These are phyloP conservation scores for Fratercula arctica DNA, from an alignment of 2,797 vertebrate species.

Conservation along the genomic window DNA sequence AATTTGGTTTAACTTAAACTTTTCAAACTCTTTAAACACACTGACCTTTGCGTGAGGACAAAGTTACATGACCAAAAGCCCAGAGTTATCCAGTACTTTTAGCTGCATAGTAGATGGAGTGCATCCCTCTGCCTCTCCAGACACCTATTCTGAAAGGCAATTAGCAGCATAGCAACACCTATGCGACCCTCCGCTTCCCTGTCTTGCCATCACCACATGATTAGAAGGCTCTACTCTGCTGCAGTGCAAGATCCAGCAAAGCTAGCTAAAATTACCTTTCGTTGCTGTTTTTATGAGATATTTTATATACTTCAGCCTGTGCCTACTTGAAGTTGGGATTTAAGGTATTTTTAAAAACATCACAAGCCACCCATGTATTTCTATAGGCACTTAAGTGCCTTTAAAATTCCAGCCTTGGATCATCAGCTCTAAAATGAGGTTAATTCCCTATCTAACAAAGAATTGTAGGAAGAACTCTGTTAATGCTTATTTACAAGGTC, in stretches of 20 bases:
- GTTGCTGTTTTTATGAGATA: background rate
- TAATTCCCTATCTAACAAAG: background rate
- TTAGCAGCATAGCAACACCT: background rate
- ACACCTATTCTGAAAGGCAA: background rate
- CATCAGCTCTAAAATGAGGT: background rate
- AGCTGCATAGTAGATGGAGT: fast-evolving
- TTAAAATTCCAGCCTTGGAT: background rate
- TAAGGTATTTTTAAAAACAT: background rate
- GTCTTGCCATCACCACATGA: background rate
- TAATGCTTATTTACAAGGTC: background rate
- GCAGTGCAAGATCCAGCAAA: background rate
- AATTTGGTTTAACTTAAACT: background rate
- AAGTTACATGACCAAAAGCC: background rate
- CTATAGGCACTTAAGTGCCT: background rate
- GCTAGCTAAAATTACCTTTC: background rate
- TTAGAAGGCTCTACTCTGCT: background rate
- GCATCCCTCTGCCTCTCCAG: background rate
- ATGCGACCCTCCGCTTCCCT: fast-evolving
- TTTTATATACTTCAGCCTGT: background rate
- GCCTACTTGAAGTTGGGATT: background rate
- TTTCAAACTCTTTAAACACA: background rate
- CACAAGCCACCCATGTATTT: background rate
- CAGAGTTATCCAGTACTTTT: background rate
- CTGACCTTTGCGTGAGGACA: background rate
- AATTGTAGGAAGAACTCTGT: background rate